These are phyloP conservation scores for Drosophila ohnishii DNA, from an alignment of 1,140 invertebrate species.

Conservation along the genomic window DNA sequence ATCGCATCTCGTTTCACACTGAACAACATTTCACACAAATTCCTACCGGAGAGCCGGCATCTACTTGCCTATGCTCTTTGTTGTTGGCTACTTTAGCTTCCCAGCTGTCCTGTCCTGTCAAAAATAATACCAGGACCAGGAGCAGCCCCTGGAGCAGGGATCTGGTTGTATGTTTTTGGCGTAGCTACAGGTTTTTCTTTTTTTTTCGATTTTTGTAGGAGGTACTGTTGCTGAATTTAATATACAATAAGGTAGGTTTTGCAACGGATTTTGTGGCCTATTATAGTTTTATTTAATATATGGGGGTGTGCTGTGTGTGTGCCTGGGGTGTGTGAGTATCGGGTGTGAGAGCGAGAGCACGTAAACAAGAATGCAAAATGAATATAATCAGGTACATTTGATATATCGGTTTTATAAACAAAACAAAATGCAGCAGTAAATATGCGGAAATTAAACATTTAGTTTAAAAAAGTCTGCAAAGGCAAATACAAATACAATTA, in stretches of 20 bases:
- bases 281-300: conserved; percentile 32
- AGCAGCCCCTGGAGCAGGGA: conserved; percentile 7
- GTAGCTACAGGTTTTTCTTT: conserved; percentile 44
- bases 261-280: conserved; percentile 40
- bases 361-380: conserved; percentile 74
- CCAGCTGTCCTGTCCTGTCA: conserved; percentile 40
- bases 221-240: conserved; percentile 64
- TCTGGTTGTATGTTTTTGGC: conserved; percentile 24
- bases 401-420: conserved; percentile 73
- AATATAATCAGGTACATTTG: conserved; percentile 82
- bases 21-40: conserved; percentile 64
- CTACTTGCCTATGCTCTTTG: conserved; percentile 23
- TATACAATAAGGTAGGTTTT: conserved; percentile 49
- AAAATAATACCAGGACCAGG: conserved; percentile 56
- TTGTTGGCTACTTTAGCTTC: conserved; percentile 20
- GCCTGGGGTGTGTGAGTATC: not conserved
- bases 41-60: conserved; percentile 33
- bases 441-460: conserved; percentile 60
- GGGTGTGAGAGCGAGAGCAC: conserved; percentile 42
- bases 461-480: conserved; percentile 33
- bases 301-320: conserved; percentile 3
- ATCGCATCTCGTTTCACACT: conserved; percentile 53
- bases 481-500: conserved; percentile 39
- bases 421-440: conserved; percentile 74
- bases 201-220: conserved; percentile 40